phyloP scores from a whole-genome alignment of 2,113 vertebrate species.

The Grus americana region DNA sequence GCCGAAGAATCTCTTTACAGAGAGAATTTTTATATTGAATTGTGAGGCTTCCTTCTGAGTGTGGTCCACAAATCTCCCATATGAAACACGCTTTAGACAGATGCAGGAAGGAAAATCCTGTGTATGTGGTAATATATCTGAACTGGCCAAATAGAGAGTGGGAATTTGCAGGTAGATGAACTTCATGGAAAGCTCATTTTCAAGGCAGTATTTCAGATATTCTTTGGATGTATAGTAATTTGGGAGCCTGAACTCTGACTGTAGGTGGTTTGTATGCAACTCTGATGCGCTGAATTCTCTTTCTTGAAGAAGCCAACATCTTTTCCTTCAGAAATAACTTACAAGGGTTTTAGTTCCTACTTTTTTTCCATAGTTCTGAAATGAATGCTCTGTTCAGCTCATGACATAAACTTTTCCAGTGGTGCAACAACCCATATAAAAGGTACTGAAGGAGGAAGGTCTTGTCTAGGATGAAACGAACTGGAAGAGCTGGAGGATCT shows the following conservation, averaged over 20 bases:
- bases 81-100: conserved; percentile 15
- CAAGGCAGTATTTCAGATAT: background rate
- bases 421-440: background rate
- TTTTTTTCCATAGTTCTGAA: background rate
- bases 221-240: background rate
- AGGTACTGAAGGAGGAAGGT: background rate
- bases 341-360: background rate
- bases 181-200: conserved; percentile 7
- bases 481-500: background rate
- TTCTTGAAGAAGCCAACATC: background rate
- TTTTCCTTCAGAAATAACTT: background rate
- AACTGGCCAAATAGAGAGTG: conserved; percentile 1
- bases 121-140: background rate
- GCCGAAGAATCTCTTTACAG: conserved; percentile 42
- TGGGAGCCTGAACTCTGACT: background rate
- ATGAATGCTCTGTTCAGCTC: background rate
- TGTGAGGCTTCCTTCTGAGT: background rate
- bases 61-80: conserved; percentile 1
- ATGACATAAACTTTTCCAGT: background rate
- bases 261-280: background rate
- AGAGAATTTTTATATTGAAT: conserved; percentile 64
- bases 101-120: background rate
- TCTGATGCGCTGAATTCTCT: background rate
- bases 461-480: background rate
- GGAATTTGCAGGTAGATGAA: conserved; percentile 2